Conservation (phyloP, 2,888 invertebrate species). For the Pyrocoelia pectoralis region DNA sequence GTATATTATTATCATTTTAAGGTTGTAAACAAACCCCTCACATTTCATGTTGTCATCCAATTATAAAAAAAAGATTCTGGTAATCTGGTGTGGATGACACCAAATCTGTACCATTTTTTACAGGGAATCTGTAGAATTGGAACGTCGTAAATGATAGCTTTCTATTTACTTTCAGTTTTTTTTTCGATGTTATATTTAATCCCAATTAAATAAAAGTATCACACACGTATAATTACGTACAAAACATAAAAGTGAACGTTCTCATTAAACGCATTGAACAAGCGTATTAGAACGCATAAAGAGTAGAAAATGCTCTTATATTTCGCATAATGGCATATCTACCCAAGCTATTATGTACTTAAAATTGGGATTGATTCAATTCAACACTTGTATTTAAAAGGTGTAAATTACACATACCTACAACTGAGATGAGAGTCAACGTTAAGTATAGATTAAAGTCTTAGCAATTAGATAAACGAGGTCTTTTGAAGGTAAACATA, state of each 20-base stretch:
- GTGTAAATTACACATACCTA: neutral
- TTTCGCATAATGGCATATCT: too few relatives aligned
- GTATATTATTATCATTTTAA: too few relatives aligned
- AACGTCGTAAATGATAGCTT: neutral
- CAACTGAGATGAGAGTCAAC: neutral
- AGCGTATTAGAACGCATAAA: neutral
- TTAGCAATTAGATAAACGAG: constrained; percentile 17
- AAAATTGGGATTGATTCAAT: too few relatives aligned
- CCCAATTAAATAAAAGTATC: constrained; percentile 1
- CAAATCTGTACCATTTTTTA: too few relatives aligned
- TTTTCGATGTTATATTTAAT: neutral
- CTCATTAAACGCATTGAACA: neutral
- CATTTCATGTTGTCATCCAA: too few relatives aligned
- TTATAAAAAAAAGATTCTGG: too few relatives aligned
- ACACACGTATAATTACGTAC: neutral
- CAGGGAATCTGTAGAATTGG: too few relatives aligned
- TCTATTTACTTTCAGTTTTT: neutral
- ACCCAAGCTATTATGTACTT: too few relatives aligned
- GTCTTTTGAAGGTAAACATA: constrained; percentile 22
- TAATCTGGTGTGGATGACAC: too few relatives aligned
- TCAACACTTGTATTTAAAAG: too few relatives aligned
- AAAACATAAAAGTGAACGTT: neutral
- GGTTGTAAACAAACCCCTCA: too few relatives aligned
- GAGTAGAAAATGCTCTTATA: neutral
- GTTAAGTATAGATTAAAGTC: neutral